Percentiles rank a stretch among this genome's conserved stretches.
Conservation (phyloP, 2,797 vertebrate genomes). For the Loris lydekkerianus region DNA sequence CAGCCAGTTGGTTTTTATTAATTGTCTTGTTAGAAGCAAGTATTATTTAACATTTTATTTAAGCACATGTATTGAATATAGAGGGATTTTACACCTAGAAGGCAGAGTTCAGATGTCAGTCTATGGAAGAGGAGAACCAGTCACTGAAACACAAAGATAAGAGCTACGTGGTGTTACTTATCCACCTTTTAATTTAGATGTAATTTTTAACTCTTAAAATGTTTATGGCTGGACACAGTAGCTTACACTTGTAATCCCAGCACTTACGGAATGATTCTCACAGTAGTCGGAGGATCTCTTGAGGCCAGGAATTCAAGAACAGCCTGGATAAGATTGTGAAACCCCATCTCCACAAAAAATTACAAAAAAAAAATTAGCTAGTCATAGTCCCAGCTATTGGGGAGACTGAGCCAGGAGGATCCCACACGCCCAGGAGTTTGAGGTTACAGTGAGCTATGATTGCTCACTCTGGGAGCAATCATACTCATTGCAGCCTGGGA, state of each 20-base stretch:
- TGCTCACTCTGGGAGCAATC: no score
- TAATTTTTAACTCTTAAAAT: conserved; percentile 12
- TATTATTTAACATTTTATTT: not conserved
- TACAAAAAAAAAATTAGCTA: not conserved
- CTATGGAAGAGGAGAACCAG: not conserved
- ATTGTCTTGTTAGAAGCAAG: not conserved
- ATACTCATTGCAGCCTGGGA: no score
- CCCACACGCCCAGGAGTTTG: not conserved
- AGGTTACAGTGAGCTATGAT: not conserved
- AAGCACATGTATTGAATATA: not conserved
- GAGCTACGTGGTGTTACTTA: not conserved
- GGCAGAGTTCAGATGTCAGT: not conserved
- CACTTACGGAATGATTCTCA: not conserved
- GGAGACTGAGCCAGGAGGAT: not conserved
- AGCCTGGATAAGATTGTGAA: not conserved
- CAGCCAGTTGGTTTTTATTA: not conserved
- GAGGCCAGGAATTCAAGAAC: not conserved
- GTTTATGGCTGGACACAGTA: not conserved
- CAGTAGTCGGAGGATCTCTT: not conserved
- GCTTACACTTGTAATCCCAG: not conserved
- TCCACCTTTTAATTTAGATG: conserved; percentile 22
- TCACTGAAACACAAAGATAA: not conserved
- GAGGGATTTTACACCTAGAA: not conserved
- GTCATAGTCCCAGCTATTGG: not conserved
- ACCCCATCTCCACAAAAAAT: not conserved